Evolutionary conservation across 2,113 vertebrate genomes (phyloP).

Genomic region (Acanthochromis polyacanthus): DNA sequence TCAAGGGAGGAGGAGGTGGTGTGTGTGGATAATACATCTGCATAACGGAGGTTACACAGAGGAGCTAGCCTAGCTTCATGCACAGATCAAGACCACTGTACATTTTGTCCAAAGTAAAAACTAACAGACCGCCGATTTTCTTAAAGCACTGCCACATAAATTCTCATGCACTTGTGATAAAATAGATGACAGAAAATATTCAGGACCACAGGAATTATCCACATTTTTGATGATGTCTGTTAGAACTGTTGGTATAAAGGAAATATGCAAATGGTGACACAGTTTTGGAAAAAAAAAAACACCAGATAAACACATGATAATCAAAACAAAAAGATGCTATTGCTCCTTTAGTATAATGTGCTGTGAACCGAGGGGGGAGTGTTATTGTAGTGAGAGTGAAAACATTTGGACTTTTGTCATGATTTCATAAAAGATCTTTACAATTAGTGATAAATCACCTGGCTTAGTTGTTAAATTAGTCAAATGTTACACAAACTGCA

Average conservation of each 20-base stretch:
- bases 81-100: conserved; percentile 61
- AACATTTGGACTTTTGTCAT: accelerated
- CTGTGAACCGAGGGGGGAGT: background rate
- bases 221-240: background rate
- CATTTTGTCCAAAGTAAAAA: conserved; percentile 31
- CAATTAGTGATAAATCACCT: conserved; percentile 8
- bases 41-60: conserved; percentile 42
- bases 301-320: background rate
- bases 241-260: conserved; percentile 5
- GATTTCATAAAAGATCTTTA: background rate
- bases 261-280: conserved; percentile 16
- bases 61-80: conserved; percentile 65
- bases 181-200: conserved; percentile 22
- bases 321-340: conserved; percentile 15
- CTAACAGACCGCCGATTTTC: conserved; percentile 36
- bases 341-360: conserved; percentile 25
- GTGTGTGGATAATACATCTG: conserved; percentile 28
- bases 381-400: conserved; percentile 3
- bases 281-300: conserved; percentile 4
- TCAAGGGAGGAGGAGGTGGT: background rate
- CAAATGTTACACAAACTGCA: conserved; percentile 3
- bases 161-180: conserved; percentile 66
- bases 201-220: conserved; percentile 10
- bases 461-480: conserved; percentile 13
- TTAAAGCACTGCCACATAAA: conserved; percentile 52